Evolutionary conservation across 2,797 vertebrate genomes (phyloP).

Genomic region (Pitangus sulphuratus): DNA sequence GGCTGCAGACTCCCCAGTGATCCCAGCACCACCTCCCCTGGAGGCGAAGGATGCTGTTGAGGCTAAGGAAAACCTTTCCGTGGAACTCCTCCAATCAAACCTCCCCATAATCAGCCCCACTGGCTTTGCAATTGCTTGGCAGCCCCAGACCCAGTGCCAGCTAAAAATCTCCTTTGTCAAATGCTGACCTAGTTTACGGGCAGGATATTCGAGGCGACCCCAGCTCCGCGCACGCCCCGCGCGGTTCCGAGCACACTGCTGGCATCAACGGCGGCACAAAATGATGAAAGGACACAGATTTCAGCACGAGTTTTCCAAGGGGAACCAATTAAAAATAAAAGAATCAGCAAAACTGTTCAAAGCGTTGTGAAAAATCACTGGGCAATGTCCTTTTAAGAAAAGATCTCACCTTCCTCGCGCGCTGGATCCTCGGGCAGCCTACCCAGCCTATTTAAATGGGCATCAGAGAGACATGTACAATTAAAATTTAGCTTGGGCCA

Average conservation of each 20-base stretch:
- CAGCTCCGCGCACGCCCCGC: neutral
- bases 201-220: neutral
- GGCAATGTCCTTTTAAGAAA: conserved; percentile 44
- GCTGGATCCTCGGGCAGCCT: conserved; percentile 18
- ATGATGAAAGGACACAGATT: conserved; percentile 50
- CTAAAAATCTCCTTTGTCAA: neutral
- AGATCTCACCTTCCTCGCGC: conserved; percentile 21
- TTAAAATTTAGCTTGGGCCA: conserved; percentile 4
- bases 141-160: neutral
- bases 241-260: neutral
- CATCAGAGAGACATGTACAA: conserved; percentile 11
- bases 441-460: neutral
- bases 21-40: accelerated
- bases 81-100: neutral
- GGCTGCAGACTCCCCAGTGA: accelerated
- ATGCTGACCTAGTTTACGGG: neutral
- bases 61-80: neutral
- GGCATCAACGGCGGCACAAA: neutral
- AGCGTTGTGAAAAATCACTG: conserved; percentile 53
- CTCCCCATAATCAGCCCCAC: accelerated
- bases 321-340: conserved; percentile 73
- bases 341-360: conserved; percentile 56
- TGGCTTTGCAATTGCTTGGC: neutral
- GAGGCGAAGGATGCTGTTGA: neutral
- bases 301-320: conserved; percentile 36